Evolutionary conservation across 2,888 invertebrate species (phyloP), one percentile per base, ranked within the genome.

Genomic region (Parapristionchus giblindavisi): DNA sequence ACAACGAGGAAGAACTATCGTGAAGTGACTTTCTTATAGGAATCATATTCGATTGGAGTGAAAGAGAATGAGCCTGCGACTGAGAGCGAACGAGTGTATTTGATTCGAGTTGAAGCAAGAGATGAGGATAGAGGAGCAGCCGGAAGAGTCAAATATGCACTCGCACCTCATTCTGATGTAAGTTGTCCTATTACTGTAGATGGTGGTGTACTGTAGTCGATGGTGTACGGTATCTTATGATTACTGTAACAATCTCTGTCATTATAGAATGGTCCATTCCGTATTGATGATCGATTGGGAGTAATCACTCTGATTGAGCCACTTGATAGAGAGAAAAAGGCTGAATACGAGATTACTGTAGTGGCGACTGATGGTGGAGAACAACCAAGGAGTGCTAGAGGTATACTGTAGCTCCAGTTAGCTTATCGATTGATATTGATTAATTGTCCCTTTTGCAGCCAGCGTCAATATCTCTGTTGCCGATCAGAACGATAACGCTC

Each of bases 251-350:
- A 8, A 21, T 21, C 24, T 14, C 29, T 24, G 21, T 40, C 48
- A 17, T 24, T 72, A 83, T 54, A 75, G 56, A 56, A 77, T 24
- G 78, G 73, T 21, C 75, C 63, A 14, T 96, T 96, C 89, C 92
- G 93, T 11, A 92, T 97, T 74, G 94, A 96, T 89, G 91, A 93
- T 32, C 92, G 93, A 87, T 93, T 93, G 1, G 96, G 96, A 0
- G 94, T 94, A 83, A 90, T 97, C 11, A 93, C 93, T 88, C 92
- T 96, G 0, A 93, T 94, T 78, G 94, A 94, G 0, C 92, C 93
- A 84, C 90, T 97, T 73, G 97, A 98, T 89, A 92, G 96, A 36
- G 97, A 97, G 89, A 91, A 92, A 3, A 93, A 93, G 85, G 91
- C 61, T 4, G 60, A 74, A 11, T 85, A 79, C 70, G 71, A 70